Evolutionary conservation across 2,888 invertebrate species (phyloP).

Genomic region (Tricholauxania praeusta): DNA sequence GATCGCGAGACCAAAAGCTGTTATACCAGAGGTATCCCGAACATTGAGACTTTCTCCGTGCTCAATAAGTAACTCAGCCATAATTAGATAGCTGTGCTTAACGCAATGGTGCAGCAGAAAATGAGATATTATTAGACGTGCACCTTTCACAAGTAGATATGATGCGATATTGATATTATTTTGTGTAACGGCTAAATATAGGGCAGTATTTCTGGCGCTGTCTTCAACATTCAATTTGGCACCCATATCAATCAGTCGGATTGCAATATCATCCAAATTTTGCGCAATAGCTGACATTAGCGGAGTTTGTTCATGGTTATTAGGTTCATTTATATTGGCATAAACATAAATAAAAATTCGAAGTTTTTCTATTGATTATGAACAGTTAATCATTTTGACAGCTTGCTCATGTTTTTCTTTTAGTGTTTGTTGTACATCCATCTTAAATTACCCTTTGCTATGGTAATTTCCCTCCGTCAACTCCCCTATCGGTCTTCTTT

Average conservation of each 20-base stretch:
- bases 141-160: conserved; percentile 73
- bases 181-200: conserved; percentile 59
- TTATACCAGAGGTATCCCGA: conserved; percentile 70
- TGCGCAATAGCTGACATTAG: conserved; percentile 65
- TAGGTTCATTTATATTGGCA: conserved; percentile 73
- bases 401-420: too few relatives aligned
- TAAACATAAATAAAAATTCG: too few relatives aligned
- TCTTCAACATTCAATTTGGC: conserved; percentile 78
- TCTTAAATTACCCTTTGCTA: too few relatives aligned
- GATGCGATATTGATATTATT: conserved; percentile 56
- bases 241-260: conserved; percentile 71
- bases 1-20: conserved; percentile 79
- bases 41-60: conserved; percentile 61
- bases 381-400: too few relatives aligned
- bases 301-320: conserved; percentile 73
- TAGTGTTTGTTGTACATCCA: too few relatives aligned
- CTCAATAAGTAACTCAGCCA: conserved; percentile 59
- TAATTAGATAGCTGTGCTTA: conserved; percentile 71
- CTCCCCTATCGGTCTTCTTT: too few relatives aligned
- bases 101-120: conserved; percentile 78
- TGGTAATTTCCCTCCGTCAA: too few relatives aligned
- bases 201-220: conserved; percentile 69
- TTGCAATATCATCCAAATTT: conserved; percentile 67
- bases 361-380: too few relatives aligned
- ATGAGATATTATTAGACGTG: conserved; percentile 78